phyloP scores from a whole-genome alignment of 1,140 invertebrate genomes.

The Lepidurus arcticus region DNA sequence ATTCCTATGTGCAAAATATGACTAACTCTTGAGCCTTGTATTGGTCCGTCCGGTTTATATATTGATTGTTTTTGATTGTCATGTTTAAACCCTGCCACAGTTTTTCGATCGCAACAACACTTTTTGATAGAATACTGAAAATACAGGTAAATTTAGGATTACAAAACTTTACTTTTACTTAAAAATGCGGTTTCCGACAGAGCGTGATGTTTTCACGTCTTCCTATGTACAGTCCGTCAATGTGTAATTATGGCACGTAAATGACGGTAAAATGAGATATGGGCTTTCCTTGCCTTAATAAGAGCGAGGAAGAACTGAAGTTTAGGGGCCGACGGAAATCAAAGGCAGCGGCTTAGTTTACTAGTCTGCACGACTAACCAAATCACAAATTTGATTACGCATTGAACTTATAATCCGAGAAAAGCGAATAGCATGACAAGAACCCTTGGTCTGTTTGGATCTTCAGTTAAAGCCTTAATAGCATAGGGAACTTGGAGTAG shows the following conservation, averaged over 20 bases:
- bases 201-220: neutral
- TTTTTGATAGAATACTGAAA: neutral
- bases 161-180: neutral
- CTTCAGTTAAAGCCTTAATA: conserved; percentile 19
- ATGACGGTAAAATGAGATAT: neutral
- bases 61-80: neutral
- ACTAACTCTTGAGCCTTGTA: neutral
- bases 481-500: neutral
- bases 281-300: neutral
- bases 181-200: neutral
- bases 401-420: conserved; percentile 10
- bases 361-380: neutral
- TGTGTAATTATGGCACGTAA: neutral
- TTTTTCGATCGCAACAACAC: neutral
- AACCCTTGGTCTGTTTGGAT: neutral
- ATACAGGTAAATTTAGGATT: neutral
- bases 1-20: neutral
- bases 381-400: conserved; percentile 10
- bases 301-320: neutral
- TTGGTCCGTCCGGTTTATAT: neutral
- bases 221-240: neutral
- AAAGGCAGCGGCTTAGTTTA: conserved; percentile 4
- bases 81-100: neutral
- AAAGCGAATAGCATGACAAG: neutral
- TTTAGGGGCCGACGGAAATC: neutral